phyloP scores from a whole-genome alignment of 2,888 invertebrate species.

The Brachycybe producta region DNA sequence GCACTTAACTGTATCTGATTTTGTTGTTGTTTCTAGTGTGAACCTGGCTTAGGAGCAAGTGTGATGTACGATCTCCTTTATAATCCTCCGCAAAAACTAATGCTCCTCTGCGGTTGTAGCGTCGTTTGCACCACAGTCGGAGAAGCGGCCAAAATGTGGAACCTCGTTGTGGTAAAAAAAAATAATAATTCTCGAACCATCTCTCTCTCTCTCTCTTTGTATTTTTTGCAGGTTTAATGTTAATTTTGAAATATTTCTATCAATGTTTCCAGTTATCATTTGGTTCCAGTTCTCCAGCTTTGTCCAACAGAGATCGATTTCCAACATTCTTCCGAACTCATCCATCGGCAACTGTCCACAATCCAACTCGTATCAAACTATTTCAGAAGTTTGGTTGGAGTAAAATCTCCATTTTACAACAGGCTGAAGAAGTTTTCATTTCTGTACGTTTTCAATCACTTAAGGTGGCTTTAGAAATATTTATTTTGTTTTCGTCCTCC shows the following conservation, averaged over 20 bases:
- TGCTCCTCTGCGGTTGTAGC: slow-evolving; percentile 91
- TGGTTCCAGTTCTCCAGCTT: slow-evolving; percentile 94
- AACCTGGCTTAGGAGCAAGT: slow-evolving; percentile 93
- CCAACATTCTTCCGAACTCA: slow-evolving; percentile 97
- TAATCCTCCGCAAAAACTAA: slow-evolving; percentile 83
- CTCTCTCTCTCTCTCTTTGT: background rate
- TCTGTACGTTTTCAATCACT: slow-evolving; percentile 63
- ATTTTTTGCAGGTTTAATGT: slow-evolving; percentile 2
- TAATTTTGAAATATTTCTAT: slow-evolving; percentile 19
- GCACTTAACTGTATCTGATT: no score
- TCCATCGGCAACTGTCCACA: slow-evolving; percentile 97
- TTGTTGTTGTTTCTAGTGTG: slow-evolving; percentile 59
- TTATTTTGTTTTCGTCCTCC: no score
- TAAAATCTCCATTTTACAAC: slow-evolving; percentile 89
- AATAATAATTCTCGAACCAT: background rate
- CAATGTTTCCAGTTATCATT: slow-evolving; percentile 68
- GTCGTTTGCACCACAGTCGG: slow-evolving; percentile 98
- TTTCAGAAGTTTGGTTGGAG: slow-evolving; percentile 98
- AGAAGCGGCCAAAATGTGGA: slow-evolving; percentile 99
- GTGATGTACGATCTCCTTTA: slow-evolving; percentile 98
- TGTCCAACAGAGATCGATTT: slow-evolving; percentile 91
- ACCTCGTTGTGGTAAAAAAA: slow-evolving; percentile 86
- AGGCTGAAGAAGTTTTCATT: slow-evolving; percentile 95
- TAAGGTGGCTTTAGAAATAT: no score
- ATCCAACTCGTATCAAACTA: slow-evolving; percentile 89